Base-by-base conservation (phyloP, 2,888 invertebrate genomes). In the Pherbina coryleti region DNA sequence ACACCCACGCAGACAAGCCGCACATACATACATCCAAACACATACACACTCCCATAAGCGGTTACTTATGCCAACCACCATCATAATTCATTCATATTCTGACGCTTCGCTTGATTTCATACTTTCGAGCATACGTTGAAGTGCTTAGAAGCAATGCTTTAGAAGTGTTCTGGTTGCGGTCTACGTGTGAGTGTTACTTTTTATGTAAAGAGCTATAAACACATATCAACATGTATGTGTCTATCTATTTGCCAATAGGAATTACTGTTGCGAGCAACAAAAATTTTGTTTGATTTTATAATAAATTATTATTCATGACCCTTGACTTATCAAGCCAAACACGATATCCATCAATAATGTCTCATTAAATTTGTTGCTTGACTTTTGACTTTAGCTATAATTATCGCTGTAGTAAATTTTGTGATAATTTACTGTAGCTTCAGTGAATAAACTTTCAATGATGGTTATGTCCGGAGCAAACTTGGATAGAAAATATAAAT, bases 11-110 rank as follows among this genome's bases (percentile, higher is more conserved):
- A 66, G 2, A n/a, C 31, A 55, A 37, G 25, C 49, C 22, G 71
- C 22, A 55, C 31, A 7, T 14, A 51, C 69, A 22, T 28, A 25
- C 64, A 49, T 31, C 1, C 22, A 71, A n/a, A n/a, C 71, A 19
- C 11, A 55, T 19, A 25, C 25, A 62, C 11, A 28, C 49, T 37
- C 22, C n/a, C 34, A 31, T 3, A 17, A 25, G 28, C 71, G 37
- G 44, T 17, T 17, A 72, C 34, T 57, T 57, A 19, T 34, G 34
- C 14, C 55, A 72, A 57, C 57, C 57, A 37, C 5, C 55, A 34
- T 71, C 34, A 57, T 57, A 72, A 74, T 74, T 62, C 31, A 74
- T 74, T 74, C 67, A 67, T 67, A 8, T 34, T 19, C 19, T 8
- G 14, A 11, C 11, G 67, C 37, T 67, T 44, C 22, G 8, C 67